Base-by-base conservation (phyloP, 2,113 vertebrate species). In the Turnix velox region DNA sequence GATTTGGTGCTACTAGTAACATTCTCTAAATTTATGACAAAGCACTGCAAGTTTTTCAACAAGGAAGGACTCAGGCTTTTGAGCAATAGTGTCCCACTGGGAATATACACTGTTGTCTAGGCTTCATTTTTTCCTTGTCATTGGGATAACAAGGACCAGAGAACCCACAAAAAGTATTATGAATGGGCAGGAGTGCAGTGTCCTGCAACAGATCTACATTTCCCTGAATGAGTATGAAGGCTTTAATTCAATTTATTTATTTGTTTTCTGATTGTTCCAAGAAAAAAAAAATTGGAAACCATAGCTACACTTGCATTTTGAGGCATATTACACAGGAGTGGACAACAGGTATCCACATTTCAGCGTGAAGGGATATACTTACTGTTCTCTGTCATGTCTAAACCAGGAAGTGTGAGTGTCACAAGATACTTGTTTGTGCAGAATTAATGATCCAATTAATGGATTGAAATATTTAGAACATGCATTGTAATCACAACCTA, bases 61-160 rank as follows among this genome's bases (percentile, higher is more conserved):
- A 3, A 30, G 18, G 16, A 81, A 76, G 55, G 3, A 5, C 17
- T 59, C 42, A 12, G 8, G 4, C 2, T 80, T 65, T 45, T 13
- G 16, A 68, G 25, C 2, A 0, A 9, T 23, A 25, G 15, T 2
- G 93, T 73, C 45, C 5, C 18, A 18, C 1, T 40, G 1, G 58
- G 23, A 15, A 37, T 71, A 18, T 24, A 18, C 1, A 52, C 22
- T 30, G 6, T 16, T 43, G 9, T 15, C 31, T 67, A n/a, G 22
- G 11, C 9, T 54, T 54, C 12, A 14, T 10, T 2, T 73, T 72
- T 88, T 75, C 40, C 13, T 61, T 12, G 22, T 55, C 9, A 3
- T 7, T 72, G 27, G 16, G 18, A 27, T 24, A 61, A 63, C 18
- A 54, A 43, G 37, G 3, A 72, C 7, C 52, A 74, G 82, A 30